Evolutionary conservation across 1,140 invertebrate species (phyloP).

Genomic region (Euwallacea fornicatus): DNA sequence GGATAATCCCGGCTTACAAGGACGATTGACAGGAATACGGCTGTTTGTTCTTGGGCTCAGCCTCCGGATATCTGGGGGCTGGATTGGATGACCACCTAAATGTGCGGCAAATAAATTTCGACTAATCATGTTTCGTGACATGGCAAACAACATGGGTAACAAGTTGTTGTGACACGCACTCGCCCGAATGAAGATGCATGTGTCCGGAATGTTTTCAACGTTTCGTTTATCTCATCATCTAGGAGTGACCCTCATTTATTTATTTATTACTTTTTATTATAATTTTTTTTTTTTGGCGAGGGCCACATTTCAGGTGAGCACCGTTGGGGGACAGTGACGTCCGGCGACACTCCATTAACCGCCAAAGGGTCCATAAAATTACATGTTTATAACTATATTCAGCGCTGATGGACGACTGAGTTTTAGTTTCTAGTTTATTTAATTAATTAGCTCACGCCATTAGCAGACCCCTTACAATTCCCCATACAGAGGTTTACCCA

Average conservation of each 20-base stretch:
- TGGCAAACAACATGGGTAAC: constrained; percentile 14
- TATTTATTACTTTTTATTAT: no score
- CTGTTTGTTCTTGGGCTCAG: constrained; percentile 3
- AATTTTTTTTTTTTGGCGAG: constrained; percentile 22
- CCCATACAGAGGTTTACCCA: no score
- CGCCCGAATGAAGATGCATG: constrained; percentile 35
- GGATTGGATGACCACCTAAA: not conserved
- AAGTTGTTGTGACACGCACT: constrained; percentile 36
- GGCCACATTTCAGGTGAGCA: constrained; percentile 17
- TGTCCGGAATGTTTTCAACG: constrained; percentile 34
- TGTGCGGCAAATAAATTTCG: not conserved
- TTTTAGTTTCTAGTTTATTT: constrained; percentile 40
- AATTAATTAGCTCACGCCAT: constrained; percentile 39
- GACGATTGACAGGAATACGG: constrained; percentile 47
- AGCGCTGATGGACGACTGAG: constrained; percentile 34
- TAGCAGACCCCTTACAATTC: not conserved
- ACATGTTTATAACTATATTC: constrained; percentile 40
- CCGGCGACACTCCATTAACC: not conserved
- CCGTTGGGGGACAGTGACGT: constrained; percentile 22
- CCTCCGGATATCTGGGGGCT: constrained; percentile 3
- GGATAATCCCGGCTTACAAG: constrained; percentile 51
- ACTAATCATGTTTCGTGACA: constrained; percentile 14
- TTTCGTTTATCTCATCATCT: constrained; percentile 29
- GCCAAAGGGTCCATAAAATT: constrained; percentile 32
- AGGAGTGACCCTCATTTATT: constrained; percentile 24